These are phyloP conservation scores for Nanorana parkeri DNA, from an alignment of 2,113 vertebrate species.

Conservation along the genomic window DNA sequence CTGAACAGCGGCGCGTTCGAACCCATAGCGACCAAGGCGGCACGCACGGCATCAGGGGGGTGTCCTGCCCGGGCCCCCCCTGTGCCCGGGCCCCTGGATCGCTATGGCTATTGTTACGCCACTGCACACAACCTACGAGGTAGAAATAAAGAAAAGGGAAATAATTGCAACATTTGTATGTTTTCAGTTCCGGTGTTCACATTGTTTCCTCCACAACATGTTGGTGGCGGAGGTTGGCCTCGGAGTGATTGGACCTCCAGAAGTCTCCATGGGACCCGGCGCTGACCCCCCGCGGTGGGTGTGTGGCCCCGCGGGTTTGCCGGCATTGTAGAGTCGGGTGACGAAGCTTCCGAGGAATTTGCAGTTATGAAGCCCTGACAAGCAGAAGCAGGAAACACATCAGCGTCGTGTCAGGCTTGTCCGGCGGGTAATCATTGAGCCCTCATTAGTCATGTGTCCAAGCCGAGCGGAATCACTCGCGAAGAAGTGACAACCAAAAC, in stretches of 20 bases:
- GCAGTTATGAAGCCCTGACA: constrained; percentile 18
- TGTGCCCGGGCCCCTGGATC: too few species aligned
- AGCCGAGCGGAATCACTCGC: not conserved
- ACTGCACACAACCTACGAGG: too few species aligned
- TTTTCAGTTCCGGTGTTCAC: too few species aligned
- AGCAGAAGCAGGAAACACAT: constrained; percentile 34
- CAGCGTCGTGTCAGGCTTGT: constrained; percentile 14
- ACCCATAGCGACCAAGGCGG: too few species aligned
- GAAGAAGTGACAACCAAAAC: constrained; percentile 25
- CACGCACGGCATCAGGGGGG: too few species aligned
- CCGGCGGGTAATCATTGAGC: not conserved
- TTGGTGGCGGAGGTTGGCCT: too few species aligned
- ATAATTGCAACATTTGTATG: too few species aligned
- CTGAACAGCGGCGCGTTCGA: too few species aligned
- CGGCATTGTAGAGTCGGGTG: not conserved
- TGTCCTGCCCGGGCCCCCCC: too few species aligned
- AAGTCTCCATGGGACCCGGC: not conserved
- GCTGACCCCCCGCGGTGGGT: not conserved
- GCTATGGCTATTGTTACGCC: too few species aligned
- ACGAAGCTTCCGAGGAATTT: constrained; percentile 25
- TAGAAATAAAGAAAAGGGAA: too few species aligned
- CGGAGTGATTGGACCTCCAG: not conserved
- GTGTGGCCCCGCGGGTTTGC: not conserved
- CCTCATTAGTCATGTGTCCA: constrained; percentile 27
- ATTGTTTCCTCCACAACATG: too few species aligned